Percentiles rank a stretch among this genome's conserved stretches.
Conservation (phyloP, 2,797 vertebrate genomes). For the Fundulus diaphanus region DNA sequence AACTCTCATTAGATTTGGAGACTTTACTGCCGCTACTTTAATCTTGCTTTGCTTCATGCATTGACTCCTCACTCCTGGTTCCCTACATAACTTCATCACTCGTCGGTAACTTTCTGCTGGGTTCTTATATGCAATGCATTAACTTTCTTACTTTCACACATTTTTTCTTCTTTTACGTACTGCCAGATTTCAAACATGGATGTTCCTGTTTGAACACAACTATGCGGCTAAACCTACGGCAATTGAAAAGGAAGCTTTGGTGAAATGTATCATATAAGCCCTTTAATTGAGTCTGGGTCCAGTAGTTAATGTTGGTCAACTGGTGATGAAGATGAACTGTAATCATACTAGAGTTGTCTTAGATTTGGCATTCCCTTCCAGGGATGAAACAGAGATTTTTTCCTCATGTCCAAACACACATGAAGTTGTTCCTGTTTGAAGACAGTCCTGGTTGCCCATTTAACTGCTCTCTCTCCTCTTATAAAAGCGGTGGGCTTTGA, state of each 20-base stretch:
- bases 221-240: neutral
- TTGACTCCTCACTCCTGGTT: too few species aligned
- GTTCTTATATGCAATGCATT: neutral
- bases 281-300: neutral
- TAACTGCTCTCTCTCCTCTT: too few species aligned
- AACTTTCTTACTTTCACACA: neutral
- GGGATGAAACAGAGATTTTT: neutral
- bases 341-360: neutral
- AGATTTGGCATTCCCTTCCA: neutral
- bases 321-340: neutral
- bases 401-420: neutral
- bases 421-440: neutral
- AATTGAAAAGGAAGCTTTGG: neutral
- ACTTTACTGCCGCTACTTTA: neutral
- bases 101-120: neutral
- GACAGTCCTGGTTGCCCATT: too few species aligned
- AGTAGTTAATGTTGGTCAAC: neutral
- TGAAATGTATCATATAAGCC: neutral
- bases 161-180: neutral
- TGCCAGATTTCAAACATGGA: neutral
- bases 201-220: too few species aligned
- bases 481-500: too few species aligned
- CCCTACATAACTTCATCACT: neutral
- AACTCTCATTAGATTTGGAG: neutral
- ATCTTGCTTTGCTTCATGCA: too few species aligned